phyloP scores from a whole-genome alignment of 2,888 invertebrate species.

The Noctua pronuba region DNA sequence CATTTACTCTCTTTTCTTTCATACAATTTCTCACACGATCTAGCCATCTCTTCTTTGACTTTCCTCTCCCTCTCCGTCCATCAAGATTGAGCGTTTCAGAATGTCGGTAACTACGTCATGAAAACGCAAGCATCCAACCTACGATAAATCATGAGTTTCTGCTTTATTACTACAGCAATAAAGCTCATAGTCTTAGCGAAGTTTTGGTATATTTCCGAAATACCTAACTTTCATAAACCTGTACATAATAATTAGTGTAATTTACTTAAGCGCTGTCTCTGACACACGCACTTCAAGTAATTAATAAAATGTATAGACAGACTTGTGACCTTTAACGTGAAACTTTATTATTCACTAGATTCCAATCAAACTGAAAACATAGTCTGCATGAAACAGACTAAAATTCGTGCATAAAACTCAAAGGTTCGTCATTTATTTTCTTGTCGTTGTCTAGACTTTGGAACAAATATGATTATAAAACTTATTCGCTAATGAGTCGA shows the following conservation, averaged over 20 bases:
- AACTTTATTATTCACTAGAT: slow-evolving; percentile 30
- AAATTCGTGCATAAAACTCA: slow-evolving; percentile 27
- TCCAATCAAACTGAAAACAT: slow-evolving; percentile 14
- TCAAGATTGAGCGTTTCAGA: background rate
- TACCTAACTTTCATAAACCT: slow-evolving; percentile 12
- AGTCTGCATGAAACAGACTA: background rate
- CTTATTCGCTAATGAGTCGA: slow-evolving; percentile 50
- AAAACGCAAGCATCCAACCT: background rate
- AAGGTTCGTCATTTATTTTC: slow-evolving; percentile 7
- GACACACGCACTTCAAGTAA: slow-evolving; percentile 27
- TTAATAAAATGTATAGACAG: slow-evolving; percentile 37
- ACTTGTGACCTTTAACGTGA: slow-evolving; percentile 31
- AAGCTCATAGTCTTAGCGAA: background rate
- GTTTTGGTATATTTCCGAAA: background rate
- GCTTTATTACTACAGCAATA: background rate
- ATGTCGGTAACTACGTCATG: background rate
- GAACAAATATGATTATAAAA: slow-evolving; percentile 49
- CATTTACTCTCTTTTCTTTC: background rate
- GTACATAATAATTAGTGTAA: slow-evolving; percentile 32
- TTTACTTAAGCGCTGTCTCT: slow-evolving; percentile 16
- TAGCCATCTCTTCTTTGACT: background rate
- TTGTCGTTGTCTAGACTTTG: slow-evolving; percentile 51
- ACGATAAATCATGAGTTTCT: background rate
- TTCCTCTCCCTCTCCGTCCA: background rate
- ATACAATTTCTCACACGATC: background rate